phyloP scores from a whole-genome alignment of 2,888 invertebrate species.

The Ecliptopera silaceata region DNA sequence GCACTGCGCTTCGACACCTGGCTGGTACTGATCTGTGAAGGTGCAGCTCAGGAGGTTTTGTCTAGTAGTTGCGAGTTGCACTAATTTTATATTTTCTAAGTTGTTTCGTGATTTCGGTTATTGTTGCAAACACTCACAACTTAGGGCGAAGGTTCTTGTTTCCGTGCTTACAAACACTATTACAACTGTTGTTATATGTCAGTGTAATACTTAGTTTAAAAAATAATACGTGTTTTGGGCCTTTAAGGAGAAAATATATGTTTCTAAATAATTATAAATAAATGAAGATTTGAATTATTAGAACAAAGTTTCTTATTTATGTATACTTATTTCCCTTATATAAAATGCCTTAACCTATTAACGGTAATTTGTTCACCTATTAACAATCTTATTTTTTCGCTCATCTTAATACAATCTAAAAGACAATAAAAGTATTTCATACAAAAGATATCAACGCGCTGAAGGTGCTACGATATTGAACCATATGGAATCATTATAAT shows the following conservation, averaged over 20 bases:
- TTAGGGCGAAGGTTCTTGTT: background rate
- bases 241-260: too few species aligned
- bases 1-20: conserved; percentile 43
- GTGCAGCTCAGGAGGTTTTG: conserved; percentile 47
- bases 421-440: background rate
- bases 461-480: conserved; percentile 2
- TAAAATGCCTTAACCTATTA: too few species aligned
- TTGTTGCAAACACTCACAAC: conserved; percentile 46
- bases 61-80: conserved; percentile 40
- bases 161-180: background rate
- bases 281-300: too few species aligned
- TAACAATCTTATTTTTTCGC: too few species aligned
- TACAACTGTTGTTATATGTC: background rate
- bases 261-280: too few species aligned
- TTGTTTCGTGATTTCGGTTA: conserved; percentile 49
- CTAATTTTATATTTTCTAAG: conserved; percentile 31
- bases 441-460: conserved; percentile 6
- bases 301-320: too few species aligned
- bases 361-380: too few species aligned
- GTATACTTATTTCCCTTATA: too few species aligned
- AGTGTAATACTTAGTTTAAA: background rate
- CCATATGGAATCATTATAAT: too few species aligned
- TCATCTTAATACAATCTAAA: too few species aligned
- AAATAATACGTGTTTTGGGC: background rate
- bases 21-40: conserved; percentile 45